A percentile compares a stretch with the other conserved stretches of the same genome.
Conservation (phyloP, 2,888 invertebrate genomes). For the Marronus borbonicus region DNA sequence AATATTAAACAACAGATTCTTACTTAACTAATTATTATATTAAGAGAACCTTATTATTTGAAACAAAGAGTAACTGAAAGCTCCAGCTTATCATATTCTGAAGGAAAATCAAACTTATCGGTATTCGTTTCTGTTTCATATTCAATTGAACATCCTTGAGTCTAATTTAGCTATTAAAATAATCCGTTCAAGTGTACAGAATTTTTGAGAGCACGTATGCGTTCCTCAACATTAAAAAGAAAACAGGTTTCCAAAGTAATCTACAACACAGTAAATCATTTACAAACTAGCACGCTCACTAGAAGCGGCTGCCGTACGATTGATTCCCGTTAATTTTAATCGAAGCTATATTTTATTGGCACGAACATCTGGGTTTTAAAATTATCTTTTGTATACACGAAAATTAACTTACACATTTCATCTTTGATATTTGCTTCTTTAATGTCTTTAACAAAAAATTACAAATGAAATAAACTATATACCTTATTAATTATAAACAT, state of each 20-base stretch:
- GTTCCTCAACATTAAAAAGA: too few species aligned
- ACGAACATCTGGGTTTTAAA: constrained; percentile 15
- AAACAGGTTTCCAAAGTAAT: constrained; percentile 3
- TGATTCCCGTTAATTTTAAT: constrained; percentile 1
- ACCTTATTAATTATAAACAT: too few species aligned
- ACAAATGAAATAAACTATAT: not conserved
- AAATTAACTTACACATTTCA: constrained; percentile 4
- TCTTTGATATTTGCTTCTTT: constrained; percentile 16
- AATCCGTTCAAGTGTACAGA: not conserved
- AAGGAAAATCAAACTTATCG: too few species aligned
- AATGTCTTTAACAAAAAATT: not conserved
- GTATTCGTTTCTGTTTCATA: not conserved
- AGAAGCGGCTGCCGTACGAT: constrained; percentile 17
- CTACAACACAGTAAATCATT: constrained; percentile 16
- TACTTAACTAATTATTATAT: too few species aligned
- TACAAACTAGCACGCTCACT: constrained; percentile 16
- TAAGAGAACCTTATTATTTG: too few species aligned
- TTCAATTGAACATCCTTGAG: not conserved
- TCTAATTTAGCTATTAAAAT: not conserved
- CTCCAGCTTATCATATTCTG: too few species aligned
- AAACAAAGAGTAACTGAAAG: too few species aligned
- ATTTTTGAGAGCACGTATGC: not conserved
- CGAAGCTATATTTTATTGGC: constrained; percentile 29
- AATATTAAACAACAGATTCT: too few species aligned
- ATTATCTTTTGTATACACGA: constrained; percentile 2